These are phyloP conservation scores for Ophion ellenae DNA, from an alignment of 2,888 invertebrate species.

Conservation along the genomic window DNA sequence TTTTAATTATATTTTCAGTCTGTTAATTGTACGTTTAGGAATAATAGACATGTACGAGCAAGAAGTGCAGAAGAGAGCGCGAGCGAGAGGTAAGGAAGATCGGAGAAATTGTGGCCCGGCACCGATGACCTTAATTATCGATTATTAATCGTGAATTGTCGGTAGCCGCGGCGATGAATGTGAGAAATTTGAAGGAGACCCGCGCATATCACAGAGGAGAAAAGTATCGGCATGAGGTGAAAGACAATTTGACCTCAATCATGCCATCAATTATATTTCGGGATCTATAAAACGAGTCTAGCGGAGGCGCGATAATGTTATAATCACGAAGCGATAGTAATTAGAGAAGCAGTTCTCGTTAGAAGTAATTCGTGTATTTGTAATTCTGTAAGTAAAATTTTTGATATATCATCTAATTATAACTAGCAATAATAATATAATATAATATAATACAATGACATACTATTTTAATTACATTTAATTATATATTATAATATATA, in stretches of 20 bases:
- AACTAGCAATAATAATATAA: background rate
- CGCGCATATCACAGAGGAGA: background rate
- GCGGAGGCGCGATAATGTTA: background rate
- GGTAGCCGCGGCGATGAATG: background rate
- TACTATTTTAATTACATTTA: background rate
- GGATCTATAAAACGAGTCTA: background rate
- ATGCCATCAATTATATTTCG: constrained; percentile 24
- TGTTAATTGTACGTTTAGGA: background rate
- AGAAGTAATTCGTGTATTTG: background rate
- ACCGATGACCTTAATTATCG: background rate
- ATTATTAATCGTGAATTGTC: background rate
- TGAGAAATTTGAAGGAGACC: background rate
- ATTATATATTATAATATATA: no score
- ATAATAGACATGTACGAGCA: background rate
- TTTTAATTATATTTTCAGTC: background rate
- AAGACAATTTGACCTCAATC: constrained; percentile 3
- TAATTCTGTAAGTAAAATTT: no score
- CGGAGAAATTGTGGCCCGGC: constrained; percentile 1
- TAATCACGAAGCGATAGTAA: background rate
- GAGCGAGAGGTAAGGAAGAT: background rate
- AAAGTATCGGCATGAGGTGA: background rate
- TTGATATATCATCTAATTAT: background rate
- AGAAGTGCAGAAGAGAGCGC: background rate
- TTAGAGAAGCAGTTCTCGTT: background rate
- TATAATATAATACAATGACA: background rate